Conservation (phyloP, 2,888 invertebrate species). For the Trachelus iudaicus region DNA sequence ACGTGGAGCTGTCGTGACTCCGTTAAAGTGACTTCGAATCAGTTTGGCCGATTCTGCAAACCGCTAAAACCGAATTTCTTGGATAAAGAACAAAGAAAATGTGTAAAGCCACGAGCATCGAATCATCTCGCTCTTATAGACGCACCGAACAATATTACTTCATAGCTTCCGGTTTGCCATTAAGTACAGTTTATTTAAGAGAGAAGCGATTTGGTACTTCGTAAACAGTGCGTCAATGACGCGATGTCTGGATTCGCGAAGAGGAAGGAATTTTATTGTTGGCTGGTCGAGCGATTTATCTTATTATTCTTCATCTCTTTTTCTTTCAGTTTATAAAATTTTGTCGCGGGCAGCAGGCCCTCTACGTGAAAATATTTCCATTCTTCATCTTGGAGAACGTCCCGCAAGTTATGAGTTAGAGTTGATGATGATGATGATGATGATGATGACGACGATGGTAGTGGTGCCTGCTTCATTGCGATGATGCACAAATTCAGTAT, state of each 20-base stretch:
- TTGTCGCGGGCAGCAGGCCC: no score
- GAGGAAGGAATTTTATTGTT: not conserved
- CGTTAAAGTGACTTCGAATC: no score
- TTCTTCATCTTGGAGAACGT: not conserved
- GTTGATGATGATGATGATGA: not conserved
- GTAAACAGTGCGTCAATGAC: not conserved
- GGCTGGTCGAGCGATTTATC: not conserved
- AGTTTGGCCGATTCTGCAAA: no score
- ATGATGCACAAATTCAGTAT: constrained; percentile 37
- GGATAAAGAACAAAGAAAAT: no score
- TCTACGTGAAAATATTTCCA: not conserved
- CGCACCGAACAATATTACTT: no score
- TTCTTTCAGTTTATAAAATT: not conserved
- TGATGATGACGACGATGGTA: not conserved
- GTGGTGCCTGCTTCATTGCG: constrained; percentile 24
- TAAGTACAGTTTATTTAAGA: no score
- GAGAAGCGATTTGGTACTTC: no score
- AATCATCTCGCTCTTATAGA: no score
- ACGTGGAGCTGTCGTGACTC: no score
- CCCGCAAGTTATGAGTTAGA: not conserved
- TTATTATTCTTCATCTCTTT: not conserved
- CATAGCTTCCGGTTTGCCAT: no score
- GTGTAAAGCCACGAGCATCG: no score
- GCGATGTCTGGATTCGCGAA: not conserved
- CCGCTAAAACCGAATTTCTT: no score